Evolutionary conservation across 2,888 invertebrate species (phyloP).

Genomic region (Campoplex nolae): DNA sequence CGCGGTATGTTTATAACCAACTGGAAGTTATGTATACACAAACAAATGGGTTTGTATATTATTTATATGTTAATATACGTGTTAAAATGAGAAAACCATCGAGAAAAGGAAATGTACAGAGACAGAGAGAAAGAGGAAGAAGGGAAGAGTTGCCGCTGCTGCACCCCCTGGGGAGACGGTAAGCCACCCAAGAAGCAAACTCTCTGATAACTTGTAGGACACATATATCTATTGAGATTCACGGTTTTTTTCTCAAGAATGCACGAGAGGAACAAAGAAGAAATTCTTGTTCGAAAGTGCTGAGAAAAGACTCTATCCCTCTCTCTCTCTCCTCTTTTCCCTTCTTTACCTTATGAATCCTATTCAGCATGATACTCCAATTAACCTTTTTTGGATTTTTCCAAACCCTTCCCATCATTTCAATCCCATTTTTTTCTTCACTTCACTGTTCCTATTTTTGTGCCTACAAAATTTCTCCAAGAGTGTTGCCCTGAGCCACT

Average conservation of each 20-base stretch:
- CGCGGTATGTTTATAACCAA: slow-evolving; percentile 21
- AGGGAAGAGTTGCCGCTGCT: slow-evolving; percentile 69
- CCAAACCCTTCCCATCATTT: no score
- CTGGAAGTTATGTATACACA: slow-evolving; percentile 10
- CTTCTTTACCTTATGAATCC: not conserved
- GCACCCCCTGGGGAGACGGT: slow-evolving; percentile 81
- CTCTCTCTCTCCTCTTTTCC: not conserved
- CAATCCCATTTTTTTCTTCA: no score
- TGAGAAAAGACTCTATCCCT: not conserved
- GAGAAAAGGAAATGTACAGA: slow-evolving; percentile 3
- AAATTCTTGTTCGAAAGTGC: slow-evolving; percentile 33
- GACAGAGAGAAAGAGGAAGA: slow-evolving; percentile 61
- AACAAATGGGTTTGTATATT: not conserved
- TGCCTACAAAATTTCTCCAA: no score
- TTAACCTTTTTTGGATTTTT: not conserved
- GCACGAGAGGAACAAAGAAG: not conserved
- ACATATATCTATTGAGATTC: slow-evolving; percentile 50
- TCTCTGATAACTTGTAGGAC: slow-evolving; percentile 81
- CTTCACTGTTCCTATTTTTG: no score
- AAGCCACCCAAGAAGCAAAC: slow-evolving; percentile 83
- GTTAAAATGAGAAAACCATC: slow-evolving; percentile 51
- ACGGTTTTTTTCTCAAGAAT: slow-evolving; percentile 73
- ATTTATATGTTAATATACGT: slow-evolving; percentile 17
- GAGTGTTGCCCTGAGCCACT: no score
- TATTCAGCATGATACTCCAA: not conserved